Evolutionary conservation across 1,140 invertebrate species (phyloP), one percentile per base, ranked within the genome.

Genomic region (Drosophila ironensis): DNA sequence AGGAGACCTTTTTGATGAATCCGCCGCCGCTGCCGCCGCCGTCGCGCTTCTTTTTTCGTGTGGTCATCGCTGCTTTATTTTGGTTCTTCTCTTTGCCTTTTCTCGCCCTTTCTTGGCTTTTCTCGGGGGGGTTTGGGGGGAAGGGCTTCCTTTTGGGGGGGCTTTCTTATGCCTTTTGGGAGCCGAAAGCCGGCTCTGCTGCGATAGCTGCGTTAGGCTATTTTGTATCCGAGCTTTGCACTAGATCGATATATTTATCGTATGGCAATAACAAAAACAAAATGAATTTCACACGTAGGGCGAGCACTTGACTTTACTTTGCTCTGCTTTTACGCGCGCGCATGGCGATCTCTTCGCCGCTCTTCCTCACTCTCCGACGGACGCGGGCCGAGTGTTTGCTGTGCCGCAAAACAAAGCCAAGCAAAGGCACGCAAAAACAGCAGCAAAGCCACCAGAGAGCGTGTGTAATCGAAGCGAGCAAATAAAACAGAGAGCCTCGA

Each of bases 1-100:
- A 96, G 72, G 95, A 96, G 63, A 96, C 95, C 92, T 96, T 96
- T 91, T 95, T 95, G 87, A 96, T 94, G 90, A 96, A 95, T 90
- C 94, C 57, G 45, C 74, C 47, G 54, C 86, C 68, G 41, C 87
- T 54, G 37, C 91, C 91, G 77, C 92, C 92, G 74, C 95, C 94
- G 90, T 94, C 93, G 88, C 94, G 93, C 89, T 94, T 94, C 92
- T 95, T 95, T 90, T 94, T 93, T 90, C 94, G 92, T 72, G 94
- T 94, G 78, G 94, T 95, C 95, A 95, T 95, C 42, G 24, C 64
- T 40, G 24, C 19, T 2, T 53, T 41, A 3, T 24, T 22, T 4
- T 17, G 24, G 12, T 17, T 33, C 9, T 30, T 33, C 16, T 54
- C 61, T 48, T 38, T 38, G 33, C 40, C 12, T 24, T 56, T 30